These are phyloP conservation scores for Dolomedes plantarius DNA, from an alignment of 2,888 invertebrate species.

Conservation along the genomic window DNA sequence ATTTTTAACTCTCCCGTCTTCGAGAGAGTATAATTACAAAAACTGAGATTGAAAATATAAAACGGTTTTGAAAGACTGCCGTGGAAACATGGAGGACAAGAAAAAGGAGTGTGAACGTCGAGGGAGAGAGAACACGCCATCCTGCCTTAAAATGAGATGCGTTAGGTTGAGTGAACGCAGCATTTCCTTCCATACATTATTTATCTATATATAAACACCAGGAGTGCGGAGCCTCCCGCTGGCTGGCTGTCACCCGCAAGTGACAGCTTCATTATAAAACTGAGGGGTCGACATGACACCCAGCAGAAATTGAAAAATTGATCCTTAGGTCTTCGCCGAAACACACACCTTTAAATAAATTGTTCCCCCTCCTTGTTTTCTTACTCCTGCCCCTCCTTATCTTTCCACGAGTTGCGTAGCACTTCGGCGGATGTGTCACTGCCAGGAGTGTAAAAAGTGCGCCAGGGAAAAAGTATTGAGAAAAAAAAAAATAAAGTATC, in stretches of 20 bases:
- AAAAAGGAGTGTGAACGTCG: not conserved
- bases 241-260: slow-evolving; percentile 42
- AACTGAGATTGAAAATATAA: too few species aligned
- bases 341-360: slow-evolving; percentile 61
- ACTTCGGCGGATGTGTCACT: not conserved
- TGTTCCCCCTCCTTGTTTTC: slow-evolving; percentile 13
- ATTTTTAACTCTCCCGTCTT: too few species aligned
- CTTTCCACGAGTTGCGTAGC: not conserved
- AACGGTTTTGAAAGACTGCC: too few species aligned
- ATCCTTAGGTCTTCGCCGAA: slow-evolving; percentile 62
- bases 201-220: slow-evolving; percentile 11
- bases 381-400: not conserved
- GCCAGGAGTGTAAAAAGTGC: not conserved
- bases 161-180: not conserved
- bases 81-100: too few species aligned
- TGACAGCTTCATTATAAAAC: slow-evolving; percentile 70
- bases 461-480: too few species aligned
- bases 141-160: slow-evolving; percentile 38
- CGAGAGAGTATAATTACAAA: too few species aligned
- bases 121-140: not conserved
- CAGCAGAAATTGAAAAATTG: slow-evolving; percentile 69
- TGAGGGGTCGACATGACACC: slow-evolving; percentile 56
- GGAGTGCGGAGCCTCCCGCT: slow-evolving; percentile 31
- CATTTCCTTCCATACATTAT: not conserved
- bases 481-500: too few species aligned